These are phyloP conservation scores for Neodiprion lecontei DNA, from an alignment of 1,140 invertebrate species.

Conservation along the genomic window DNA sequence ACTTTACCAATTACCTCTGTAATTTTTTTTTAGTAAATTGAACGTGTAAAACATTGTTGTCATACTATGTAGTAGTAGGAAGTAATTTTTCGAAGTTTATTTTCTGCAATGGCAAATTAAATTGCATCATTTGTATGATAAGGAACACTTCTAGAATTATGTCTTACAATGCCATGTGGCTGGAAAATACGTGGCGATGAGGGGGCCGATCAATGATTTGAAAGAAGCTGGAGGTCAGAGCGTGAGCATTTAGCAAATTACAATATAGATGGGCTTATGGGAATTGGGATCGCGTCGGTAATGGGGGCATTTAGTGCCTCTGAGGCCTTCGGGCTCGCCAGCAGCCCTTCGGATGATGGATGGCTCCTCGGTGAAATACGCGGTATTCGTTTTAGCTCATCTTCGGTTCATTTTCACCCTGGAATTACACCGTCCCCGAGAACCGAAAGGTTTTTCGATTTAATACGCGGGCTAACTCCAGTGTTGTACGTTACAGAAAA, in stretches of 20 bases:
- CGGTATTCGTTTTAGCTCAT: neutral
- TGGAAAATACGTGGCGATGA: no score
- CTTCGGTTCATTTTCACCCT: neutral
- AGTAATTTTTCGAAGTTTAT: no score
- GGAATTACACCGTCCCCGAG: conserved; percentile 1
- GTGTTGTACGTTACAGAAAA: neutral
- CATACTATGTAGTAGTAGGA: no score
- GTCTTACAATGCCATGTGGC: no score
- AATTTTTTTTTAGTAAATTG: no score
- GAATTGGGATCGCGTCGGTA: conserved; percentile 4
- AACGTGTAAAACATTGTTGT: no score
- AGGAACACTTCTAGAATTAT: no score
- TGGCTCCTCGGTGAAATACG: neutral
- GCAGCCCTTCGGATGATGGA: neutral
- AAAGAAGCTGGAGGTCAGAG: neutral
- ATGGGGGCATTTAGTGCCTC: conserved; percentile 1
- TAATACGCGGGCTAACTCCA: neutral
- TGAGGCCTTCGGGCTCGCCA: neutral
- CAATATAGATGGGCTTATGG: conserved; percentile 7
- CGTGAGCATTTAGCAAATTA: conserved; percentile 2
- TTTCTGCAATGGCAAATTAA: no score
- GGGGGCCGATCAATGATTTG: no score
- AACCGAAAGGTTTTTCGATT: neutral
- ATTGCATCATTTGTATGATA: no score
- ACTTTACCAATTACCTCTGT: no score